phyloP scores from a whole-genome alignment of 2,113 vertebrate species.

The Sciurus niger region DNA sequence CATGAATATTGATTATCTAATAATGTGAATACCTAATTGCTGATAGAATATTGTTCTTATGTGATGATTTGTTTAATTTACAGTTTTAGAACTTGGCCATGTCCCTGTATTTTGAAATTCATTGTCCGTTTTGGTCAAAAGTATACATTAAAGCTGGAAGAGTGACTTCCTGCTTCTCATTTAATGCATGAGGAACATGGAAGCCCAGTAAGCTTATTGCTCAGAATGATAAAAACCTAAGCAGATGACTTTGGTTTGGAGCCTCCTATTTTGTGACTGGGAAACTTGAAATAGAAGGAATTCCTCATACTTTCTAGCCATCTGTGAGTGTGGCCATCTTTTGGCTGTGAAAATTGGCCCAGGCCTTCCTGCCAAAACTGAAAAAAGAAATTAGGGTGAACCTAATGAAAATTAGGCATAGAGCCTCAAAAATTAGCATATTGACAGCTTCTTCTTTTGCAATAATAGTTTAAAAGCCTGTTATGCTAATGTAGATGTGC shows the following conservation, averaged over 20 bases:
- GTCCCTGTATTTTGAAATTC: neutral
- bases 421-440: conserved; percentile 53
- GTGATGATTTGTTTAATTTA: neutral
- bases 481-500: conserved; percentile 29
- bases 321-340: neutral
- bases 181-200: neutral
- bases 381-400: conserved; percentile 50
- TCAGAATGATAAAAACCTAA: neutral
- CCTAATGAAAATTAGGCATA: conserved; percentile 65
- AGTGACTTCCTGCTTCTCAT: neutral
- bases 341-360: neutral
- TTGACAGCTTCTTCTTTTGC: conserved; percentile 34
- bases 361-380: neutral
- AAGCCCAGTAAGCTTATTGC: neutral
- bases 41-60: neutral
- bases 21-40: neutral
- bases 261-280: neutral
- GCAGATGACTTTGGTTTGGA: neutral
- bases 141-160: neutral
- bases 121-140: neutral
- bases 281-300: neutral
- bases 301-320: neutral
- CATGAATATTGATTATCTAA: neutral
- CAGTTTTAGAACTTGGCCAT: neutral
- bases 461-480: conserved; percentile 60